phyloP scores from a whole-genome alignment of 2,113 vertebrate species.

The Bucco capensis region DNA sequence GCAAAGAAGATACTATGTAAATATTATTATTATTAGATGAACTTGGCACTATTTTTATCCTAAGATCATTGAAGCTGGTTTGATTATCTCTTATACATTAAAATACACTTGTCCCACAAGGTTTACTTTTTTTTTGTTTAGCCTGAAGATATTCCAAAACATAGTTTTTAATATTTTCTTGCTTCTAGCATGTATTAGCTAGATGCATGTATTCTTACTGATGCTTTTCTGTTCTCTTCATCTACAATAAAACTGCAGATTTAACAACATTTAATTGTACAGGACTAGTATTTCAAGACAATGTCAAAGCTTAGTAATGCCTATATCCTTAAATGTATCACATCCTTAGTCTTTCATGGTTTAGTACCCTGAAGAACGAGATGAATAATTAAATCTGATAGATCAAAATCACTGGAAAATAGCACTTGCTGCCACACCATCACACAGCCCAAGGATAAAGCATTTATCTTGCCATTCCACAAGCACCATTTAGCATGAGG shows the following conservation, averaged over 20 bases:
- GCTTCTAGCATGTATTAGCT: neutral
- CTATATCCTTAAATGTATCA: neutral
- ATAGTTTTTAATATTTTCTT: neutral
- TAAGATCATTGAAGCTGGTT: neutral
- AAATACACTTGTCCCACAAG: neutral
- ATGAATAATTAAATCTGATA: neutral
- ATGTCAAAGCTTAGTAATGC: neutral
- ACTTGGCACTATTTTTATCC: neutral
- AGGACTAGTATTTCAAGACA: neutral
- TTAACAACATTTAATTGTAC: neutral
- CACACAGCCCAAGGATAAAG: neutral
- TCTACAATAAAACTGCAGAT: neutral
- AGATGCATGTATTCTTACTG: neutral
- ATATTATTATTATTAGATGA: neutral
- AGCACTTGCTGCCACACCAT: neutral
- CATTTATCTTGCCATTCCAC: neutral
- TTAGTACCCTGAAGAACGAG: neutral
- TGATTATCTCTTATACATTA: neutral
- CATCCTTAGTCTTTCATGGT: neutral
- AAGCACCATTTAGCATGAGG: neutral
- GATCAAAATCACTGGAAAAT: neutral
- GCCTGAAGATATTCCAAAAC: neutral
- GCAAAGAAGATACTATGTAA: neutral
- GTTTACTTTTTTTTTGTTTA: neutral
- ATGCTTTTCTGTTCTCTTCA: neutral